Evolutionary conservation across 1,140 invertebrate species (phyloP), one percentile per base, ranked within the genome.

Genomic region (Vollenhovia emeryi): DNA sequence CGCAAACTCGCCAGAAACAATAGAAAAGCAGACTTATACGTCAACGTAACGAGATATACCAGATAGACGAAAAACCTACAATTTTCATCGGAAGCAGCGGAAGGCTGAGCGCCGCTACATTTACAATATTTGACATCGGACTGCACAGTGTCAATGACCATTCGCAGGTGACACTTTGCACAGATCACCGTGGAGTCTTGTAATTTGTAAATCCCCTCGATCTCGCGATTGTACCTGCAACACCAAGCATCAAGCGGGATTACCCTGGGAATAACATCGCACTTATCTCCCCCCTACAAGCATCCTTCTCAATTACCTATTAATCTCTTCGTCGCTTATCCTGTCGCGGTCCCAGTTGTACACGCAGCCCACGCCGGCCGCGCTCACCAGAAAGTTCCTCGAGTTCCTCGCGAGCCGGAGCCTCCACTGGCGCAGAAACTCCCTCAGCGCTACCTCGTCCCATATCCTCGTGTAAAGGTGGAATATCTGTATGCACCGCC

Each of bases 381-480:
- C 93, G 69, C 94, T 93, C 1, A 95, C 73, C 8, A 96, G 11
- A 78, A 96, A 93, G 52, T 95, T 93, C 60, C 91, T 94, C 1
- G 94, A 91, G 60, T 94, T 95, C 30, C 87, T 91, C 13, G 89
- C 75, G 6, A 95, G 80, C 30, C 94, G 94, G 11, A 91, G 91
- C 62, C 94, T 95, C 92, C 96, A 95, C 13, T 92, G 91, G 33
- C 93, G 94, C 45, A 96, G 90, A 2, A 97, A 94, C 62, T 96
- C 95, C 80, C 94, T 95, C 0, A 97, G 90, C 6, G 95, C 95
- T 3, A 95, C 92, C 75, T 96, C 96, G 48, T 96, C 96, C 95
- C 96, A 97, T 62, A 96, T 94, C 84, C 94, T 95, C 2, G 95
- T 95, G 90, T 97, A 97, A 11, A 97, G 93, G 50, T 95, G 95